Conservation (phyloP, 2,888 invertebrate species). For the Lathronympha strigana region DNA sequence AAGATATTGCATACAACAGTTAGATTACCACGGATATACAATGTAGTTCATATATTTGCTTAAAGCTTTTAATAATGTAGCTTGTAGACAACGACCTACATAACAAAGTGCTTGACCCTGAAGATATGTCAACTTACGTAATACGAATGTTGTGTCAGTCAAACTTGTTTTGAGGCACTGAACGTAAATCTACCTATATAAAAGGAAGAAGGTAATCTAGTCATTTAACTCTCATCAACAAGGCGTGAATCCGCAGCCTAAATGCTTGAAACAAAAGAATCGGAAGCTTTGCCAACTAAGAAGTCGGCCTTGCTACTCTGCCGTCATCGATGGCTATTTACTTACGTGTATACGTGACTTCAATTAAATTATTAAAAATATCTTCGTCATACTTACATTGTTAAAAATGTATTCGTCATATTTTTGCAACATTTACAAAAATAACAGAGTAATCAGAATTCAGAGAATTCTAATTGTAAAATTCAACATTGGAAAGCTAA, state of each 20-base stretch:
- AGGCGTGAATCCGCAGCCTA: slow-evolving; percentile 77
- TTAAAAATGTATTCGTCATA: slow-evolving; percentile 44
- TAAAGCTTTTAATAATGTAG: not conserved
- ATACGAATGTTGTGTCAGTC: not conserved
- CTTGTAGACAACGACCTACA: not conserved
- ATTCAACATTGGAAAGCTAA: slow-evolving; percentile 12
- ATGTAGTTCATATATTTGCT: not conserved
- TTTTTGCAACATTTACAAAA: not conserved
- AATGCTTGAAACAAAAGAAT: slow-evolving; percentile 72
- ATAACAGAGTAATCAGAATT: slow-evolving; percentile 11
- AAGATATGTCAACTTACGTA: not conserved
- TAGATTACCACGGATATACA: no score
- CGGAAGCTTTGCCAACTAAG: slow-evolving; percentile 57
- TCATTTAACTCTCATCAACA: slow-evolving; percentile 77
- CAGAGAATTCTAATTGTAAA: not conserved
- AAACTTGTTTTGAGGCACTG: slow-evolving; percentile 16
- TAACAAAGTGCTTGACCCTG: not conserved
- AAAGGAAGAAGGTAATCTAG: slow-evolving; percentile 71
- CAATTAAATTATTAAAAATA: slow-evolving; percentile 48
- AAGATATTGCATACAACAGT: not conserved
- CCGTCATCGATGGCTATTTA: slow-evolving; percentile 61
- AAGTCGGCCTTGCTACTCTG: slow-evolving; percentile 62
- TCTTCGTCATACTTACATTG: no score
- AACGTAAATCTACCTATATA: slow-evolving; percentile 36
- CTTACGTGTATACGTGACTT: slow-evolving; percentile 51